A percentile compares a stretch with the other conserved stretches of the same genome.
Conservation (phyloP, 2,888 invertebrate species). For the Ochropleura plecta region DNA sequence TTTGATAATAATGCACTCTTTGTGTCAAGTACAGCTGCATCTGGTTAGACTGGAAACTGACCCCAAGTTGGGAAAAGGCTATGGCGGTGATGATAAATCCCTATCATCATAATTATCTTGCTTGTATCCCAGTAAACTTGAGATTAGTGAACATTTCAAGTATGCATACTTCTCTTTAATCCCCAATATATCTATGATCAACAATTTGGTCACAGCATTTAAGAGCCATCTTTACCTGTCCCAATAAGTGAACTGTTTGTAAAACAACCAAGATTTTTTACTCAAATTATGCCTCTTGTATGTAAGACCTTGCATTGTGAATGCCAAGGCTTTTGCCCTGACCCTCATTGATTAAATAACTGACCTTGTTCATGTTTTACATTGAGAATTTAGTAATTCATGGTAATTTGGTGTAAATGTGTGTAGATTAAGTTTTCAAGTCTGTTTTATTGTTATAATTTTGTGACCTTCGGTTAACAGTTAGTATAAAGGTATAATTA, state of each 20-base stretch:
- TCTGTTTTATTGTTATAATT: conserved; percentile 4
- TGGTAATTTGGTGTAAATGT: conserved; percentile 7
- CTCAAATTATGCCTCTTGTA: conserved; percentile 21
- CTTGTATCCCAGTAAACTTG: background rate
- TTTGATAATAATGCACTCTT: background rate
- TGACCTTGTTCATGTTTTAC: conserved; percentile 35
- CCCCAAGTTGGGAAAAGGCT: too few species aligned
- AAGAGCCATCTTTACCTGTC: background rate
- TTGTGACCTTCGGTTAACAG: background rate
- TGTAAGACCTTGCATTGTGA: conserved; percentile 60
- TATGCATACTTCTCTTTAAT: background rate
- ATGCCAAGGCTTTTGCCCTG: conserved; percentile 53
- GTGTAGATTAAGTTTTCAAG: conserved; percentile 6
- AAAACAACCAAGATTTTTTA: conserved; percentile 1
- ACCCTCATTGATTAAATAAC: conserved; percentile 46
- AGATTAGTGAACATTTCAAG: background rate
- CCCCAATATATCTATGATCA: background rate
- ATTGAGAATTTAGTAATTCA: conserved; percentile 41
- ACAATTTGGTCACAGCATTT: background rate
- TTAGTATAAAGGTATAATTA: background rate
- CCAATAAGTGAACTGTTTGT: background rate
- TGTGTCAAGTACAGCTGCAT: too few species aligned
- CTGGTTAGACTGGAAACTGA: too few species aligned
- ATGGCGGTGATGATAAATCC: background rate
- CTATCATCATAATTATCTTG: background rate